These are phyloP conservation scores for Megalonaias nervosa DNA, from an alignment of 1,140 invertebrate species.

Conservation along the genomic window DNA sequence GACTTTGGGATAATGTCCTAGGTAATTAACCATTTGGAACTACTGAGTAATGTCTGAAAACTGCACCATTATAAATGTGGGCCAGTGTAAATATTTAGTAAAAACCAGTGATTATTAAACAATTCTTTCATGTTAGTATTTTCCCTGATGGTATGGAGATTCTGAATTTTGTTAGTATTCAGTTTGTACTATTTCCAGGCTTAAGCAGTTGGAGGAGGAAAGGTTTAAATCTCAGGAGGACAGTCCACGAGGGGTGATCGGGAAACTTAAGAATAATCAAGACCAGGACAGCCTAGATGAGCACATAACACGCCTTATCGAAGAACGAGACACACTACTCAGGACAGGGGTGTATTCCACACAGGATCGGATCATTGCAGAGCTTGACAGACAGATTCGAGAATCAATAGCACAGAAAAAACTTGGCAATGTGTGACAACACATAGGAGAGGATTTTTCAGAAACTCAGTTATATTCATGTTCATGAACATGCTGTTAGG, in stretches of 20 bases:
- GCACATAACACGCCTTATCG: constrained; percentile 69
- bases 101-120: background rate
- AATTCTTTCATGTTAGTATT: background rate
- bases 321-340: constrained; percentile 71
- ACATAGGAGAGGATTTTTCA: too few relatives aligned
- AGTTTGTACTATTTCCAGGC: constrained; percentile 39
- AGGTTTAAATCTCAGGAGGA: constrained; percentile 45
- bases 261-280: constrained; percentile 36
- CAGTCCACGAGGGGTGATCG: constrained; percentile 35
- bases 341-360: constrained; percentile 71
- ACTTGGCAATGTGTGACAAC: constrained; percentile 35
- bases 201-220: constrained; percentile 62
- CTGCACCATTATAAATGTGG: background rate
- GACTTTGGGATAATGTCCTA: background rate
- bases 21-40: background rate
- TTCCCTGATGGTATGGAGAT: background rate
- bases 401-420: constrained; percentile 62
- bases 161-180: background rate
- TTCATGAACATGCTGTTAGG: too few relatives aligned
- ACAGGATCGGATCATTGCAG: constrained; percentile 70
- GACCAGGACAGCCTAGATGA: constrained; percentile 62
- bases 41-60: background rate
- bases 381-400: constrained; percentile 71
- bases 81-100: background rate
- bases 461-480: too few relatives aligned